Evolutionary conservation across 2,113 vertebrate genomes (phyloP), one percentile per base, ranked within the genome.

Genomic region (Sardina pilchardus): DNA sequence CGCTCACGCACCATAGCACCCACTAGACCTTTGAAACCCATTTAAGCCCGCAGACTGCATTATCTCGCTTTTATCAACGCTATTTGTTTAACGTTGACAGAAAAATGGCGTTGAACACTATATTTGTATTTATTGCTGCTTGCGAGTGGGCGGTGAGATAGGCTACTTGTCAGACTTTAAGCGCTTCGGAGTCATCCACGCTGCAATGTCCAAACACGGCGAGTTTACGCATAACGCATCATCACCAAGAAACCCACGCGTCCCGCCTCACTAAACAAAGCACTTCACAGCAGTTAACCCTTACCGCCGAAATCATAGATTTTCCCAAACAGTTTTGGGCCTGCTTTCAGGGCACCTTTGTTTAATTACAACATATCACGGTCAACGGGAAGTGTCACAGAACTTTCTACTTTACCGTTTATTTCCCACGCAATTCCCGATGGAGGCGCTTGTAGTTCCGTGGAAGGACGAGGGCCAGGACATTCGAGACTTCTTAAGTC

Each of bases 391-490:
- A 36, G 30, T 78, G 71, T 78, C 44, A 87, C 89, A 89, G 84
- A 19, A 71, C 50, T 90, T 89, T 59, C 2, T 50, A 30, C 5
- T 86, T 90, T 96, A 97, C 96, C 95, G 96, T 94, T 90, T 95
- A 90, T 94, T 94, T 91, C 94, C 92, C 86, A 93, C 87, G 92
- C 95, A 91, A 86, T 96, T 94, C 63, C 94, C 94, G 86, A 96
- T 93, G 91, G 95, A 95, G 17, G 95, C 94, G 93, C 96, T 95
- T 67, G 94, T 95, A 84, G 96, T 96, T 88, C 97, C 96, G 34
- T 98, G 98, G 89, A 98, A 97, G 53, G 98, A 98, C 78, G 97
- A 98, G 21, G 98, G 98, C 97, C 98, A 99, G 82, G 98, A 99
- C 97, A 98, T 97, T 83, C 97, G 97, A 83, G 96, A 96, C 85